Conservation (phyloP, 2,888 invertebrate genomes). For the Oxyteleia sp. region DNA sequence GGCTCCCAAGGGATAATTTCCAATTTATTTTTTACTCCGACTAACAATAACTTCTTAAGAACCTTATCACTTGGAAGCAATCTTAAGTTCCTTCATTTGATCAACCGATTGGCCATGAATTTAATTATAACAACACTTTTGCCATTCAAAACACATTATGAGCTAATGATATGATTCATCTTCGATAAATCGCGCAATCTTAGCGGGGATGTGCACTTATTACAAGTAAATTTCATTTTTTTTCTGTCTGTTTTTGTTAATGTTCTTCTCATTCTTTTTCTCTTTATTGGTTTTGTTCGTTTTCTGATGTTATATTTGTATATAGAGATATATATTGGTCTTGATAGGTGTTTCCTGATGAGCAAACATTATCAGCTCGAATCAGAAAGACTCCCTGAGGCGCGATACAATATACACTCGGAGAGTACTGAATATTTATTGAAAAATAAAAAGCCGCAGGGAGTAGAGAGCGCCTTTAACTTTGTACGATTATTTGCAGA, state of each 20-base stretch:
- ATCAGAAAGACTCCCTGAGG: slow-evolving; percentile 65
- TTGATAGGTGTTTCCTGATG: slow-evolving; percentile 59
- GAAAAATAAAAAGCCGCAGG: slow-evolving; percentile 50
- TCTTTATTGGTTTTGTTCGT: slow-evolving; percentile 6
- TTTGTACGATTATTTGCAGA: slow-evolving; percentile 47
- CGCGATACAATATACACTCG: slow-evolving; percentile 35
- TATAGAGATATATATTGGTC: slow-evolving; percentile 12
- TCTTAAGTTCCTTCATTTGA: slow-evolving; percentile 57
- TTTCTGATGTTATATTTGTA: not conserved
- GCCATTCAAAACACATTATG: slow-evolving; percentile 42
- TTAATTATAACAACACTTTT: slow-evolving; percentile 52
- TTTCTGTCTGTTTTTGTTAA: too few relatives aligned
- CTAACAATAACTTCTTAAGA: slow-evolving; percentile 56
- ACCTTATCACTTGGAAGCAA: slow-evolving; percentile 56
- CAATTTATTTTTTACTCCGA: slow-evolving; percentile 62
- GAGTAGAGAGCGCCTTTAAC: slow-evolving; percentile 44
- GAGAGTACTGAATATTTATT: slow-evolving; percentile 67
- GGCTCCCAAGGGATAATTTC: slow-evolving; percentile 62
- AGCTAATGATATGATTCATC: slow-evolving; percentile 44
- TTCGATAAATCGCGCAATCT: slow-evolving; percentile 15
- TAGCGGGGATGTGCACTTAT: not conserved
- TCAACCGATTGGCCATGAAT: slow-evolving; percentile 44
- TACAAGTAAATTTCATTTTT: not conserved
- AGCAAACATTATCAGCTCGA: slow-evolving; percentile 64
- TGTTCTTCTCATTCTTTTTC: not conserved